A percentile compares a stretch with the other conserved stretches of the same genome.
These are phyloP conservation scores for Bombycilla garrulus DNA, from an alignment of 2,113 vertebrate genomes.

Conservation along the genomic window DNA sequence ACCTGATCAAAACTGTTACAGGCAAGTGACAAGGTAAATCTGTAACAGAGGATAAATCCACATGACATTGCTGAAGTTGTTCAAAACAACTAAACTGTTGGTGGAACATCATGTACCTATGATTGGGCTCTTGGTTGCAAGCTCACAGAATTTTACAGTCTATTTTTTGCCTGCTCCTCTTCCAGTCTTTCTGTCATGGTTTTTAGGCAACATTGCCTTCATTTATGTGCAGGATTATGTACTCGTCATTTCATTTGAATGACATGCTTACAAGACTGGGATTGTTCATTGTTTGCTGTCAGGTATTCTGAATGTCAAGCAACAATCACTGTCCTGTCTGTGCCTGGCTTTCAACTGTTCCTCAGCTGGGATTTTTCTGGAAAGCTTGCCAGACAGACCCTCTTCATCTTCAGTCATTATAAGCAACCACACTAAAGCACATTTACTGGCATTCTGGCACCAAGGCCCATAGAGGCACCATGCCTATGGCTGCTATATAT, in stretches of 20 bases:
- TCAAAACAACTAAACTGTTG: not conserved
- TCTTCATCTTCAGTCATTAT: not conserved
- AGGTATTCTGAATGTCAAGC: not conserved
- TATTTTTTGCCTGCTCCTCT: not conserved
- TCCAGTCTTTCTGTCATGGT: not conserved
- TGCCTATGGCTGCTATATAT: not conserved
- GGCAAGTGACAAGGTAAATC: not conserved
- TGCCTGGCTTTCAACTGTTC: not conserved
- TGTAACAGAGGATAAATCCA: not conserved
- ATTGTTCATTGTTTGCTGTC: not conserved
- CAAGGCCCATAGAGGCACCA: not conserved
- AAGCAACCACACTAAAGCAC: not conserved
- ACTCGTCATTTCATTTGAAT: not conserved
- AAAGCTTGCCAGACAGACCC: not conserved
- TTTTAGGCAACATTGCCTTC: not conserved
- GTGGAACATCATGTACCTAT: accelerated
- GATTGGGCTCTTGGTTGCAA: not conserved
- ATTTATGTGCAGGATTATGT: not conserved
- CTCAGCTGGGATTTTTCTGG: not conserved
- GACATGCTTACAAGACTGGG: not conserved
- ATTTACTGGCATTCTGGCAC: not conserved
- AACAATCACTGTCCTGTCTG: not conserved
- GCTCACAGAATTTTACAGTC: not conserved
- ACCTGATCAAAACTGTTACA: not conserved
- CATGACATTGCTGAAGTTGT: not conserved